Conservation (phyloP, 2,113 vertebrate genomes). For the Octodon degus region DNA sequence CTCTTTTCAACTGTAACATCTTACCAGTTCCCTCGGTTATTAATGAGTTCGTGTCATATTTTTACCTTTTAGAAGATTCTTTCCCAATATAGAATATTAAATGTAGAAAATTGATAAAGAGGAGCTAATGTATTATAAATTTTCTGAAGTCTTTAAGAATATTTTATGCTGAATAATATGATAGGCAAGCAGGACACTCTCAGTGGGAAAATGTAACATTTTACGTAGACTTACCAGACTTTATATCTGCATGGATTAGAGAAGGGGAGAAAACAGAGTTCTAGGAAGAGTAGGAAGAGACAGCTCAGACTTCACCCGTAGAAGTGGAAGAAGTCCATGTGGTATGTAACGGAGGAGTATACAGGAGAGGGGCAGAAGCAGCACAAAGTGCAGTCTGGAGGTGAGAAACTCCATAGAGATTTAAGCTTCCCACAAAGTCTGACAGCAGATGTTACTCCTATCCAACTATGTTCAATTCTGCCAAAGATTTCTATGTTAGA, state of each 20-base stretch:
- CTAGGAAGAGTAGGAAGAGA: neutral
- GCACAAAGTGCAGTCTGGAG: neutral
- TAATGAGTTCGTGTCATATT: conserved; percentile 35
- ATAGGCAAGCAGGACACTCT: neutral
- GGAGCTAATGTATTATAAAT: neutral
- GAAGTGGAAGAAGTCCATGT: neutral
- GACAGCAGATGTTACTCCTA: neutral
- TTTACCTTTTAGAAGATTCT: conserved; percentile 44
- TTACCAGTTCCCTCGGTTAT: neutral
- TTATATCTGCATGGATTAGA: neutral
- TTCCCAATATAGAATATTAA: conserved; percentile 11
- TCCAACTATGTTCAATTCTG: neutral
- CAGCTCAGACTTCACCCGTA: neutral
- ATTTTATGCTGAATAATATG: neutral
- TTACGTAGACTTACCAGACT: neutral
- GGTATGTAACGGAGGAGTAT: neutral
- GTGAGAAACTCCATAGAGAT: neutral
- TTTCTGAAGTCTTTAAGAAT: neutral
- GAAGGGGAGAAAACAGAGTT: neutral
- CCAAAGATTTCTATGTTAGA: conserved; percentile 40
- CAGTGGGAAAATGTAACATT: neutral
- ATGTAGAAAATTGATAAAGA: neutral
- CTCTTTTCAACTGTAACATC: conserved; percentile 37
- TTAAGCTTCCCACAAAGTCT: neutral
- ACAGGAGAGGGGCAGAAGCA: neutral